These are phyloP conservation scores for Crocuta crocuta DNA, from an alignment of 2,113 vertebrate species.

Conservation along the genomic window DNA sequence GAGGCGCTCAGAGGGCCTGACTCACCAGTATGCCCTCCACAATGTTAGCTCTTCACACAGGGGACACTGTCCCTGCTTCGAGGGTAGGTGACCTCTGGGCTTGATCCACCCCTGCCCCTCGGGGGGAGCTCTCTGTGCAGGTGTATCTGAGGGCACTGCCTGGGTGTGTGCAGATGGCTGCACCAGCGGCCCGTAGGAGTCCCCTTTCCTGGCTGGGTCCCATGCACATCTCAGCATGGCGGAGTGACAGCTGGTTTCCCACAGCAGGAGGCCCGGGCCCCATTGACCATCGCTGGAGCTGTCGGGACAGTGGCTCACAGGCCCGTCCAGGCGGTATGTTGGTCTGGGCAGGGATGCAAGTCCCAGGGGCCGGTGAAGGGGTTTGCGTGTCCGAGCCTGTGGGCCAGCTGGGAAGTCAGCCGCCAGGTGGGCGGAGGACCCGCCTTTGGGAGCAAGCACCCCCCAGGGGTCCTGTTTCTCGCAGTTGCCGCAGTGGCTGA, in stretches of 20 bases:
- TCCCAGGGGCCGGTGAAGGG: accelerated
- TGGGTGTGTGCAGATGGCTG: background rate
- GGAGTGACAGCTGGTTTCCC: background rate
- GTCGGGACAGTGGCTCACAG: background rate
- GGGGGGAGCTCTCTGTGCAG: accelerated
- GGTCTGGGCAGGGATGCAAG: accelerated
- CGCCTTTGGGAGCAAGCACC: background rate
- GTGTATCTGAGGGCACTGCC: accelerated
- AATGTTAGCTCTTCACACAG: background rate
- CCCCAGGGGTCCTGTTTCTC: background rate
- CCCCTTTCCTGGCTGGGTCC: no score
- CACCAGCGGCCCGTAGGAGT: background rate
- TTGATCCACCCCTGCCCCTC: background rate
- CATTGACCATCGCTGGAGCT: accelerated
- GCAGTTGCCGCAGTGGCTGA: accelerated
- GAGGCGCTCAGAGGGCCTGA: background rate
- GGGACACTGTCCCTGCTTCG: accelerated
- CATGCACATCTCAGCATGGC: accelerated
- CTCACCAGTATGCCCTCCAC: background rate
- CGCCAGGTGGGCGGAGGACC: background rate
- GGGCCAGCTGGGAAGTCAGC: background rate
- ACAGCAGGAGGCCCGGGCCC: background rate
- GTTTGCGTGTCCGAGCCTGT: accelerated
- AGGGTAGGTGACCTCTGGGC: background rate
- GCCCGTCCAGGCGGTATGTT: accelerated